A percentile compares a stretch with the other conserved stretches of the same genome.
Evolutionary conservation across 2,797 vertebrate genomes (phyloP).

Genomic region (Sylvia borin): DNA sequence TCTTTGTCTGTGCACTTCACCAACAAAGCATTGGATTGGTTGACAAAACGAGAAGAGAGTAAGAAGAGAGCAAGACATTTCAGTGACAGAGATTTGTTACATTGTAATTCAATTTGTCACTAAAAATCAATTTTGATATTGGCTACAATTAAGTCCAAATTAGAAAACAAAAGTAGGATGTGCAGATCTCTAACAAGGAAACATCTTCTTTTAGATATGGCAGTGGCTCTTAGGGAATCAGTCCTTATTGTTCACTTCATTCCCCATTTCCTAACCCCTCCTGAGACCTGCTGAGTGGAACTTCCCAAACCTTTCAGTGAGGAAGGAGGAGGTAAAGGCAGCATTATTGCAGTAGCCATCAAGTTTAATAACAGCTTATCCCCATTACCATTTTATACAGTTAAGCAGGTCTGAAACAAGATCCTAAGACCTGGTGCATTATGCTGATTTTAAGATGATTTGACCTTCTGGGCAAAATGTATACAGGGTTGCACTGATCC

Average conservation of each 20-base stretch:
- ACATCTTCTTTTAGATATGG: neutral
- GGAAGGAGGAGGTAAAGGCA: neutral
- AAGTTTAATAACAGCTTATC: neutral
- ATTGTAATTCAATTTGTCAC: neutral
- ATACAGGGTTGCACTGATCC: neutral
- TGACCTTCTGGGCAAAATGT: accelerated
- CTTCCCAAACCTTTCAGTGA: neutral
- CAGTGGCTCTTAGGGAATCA: neutral
- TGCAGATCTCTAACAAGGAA: neutral
- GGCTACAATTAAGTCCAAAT: neutral
- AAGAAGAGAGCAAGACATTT: neutral
- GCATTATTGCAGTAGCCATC: neutral
- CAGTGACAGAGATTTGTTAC: neutral
- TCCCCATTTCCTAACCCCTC: neutral
- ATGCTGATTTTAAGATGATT: neutral
- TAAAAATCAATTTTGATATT: neutral
- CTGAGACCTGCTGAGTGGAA: neutral
- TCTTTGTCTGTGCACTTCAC: neutral
- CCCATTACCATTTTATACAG: neutral
- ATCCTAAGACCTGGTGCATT: neutral
- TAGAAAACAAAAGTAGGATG: neutral
- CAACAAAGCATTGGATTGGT: neutral
- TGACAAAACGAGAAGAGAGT: neutral
- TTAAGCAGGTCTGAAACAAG: neutral
- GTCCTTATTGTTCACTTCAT: neutral